Conservation (phyloP, 2,888 invertebrate genomes). For the Colostygia pectinataria region DNA sequence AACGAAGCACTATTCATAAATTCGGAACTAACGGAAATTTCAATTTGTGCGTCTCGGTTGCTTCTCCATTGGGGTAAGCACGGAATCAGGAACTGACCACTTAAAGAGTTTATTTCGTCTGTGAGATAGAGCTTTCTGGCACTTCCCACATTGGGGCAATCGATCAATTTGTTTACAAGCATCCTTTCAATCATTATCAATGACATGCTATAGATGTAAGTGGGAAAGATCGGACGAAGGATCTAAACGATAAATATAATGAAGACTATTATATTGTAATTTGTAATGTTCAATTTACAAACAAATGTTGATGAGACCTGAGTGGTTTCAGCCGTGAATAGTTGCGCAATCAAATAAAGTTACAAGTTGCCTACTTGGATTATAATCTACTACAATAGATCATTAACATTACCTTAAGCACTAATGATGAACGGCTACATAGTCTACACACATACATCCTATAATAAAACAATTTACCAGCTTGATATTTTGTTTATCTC, state of each 20-base stretch:
- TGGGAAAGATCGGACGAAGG: too few relatives aligned
- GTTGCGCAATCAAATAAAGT: background rate
- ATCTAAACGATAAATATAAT: too few relatives aligned
- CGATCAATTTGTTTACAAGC: constrained; percentile 16
- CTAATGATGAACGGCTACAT: background rate
- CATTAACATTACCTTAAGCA: constrained; percentile 2
- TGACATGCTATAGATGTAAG: background rate
- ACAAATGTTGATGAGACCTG: too few relatives aligned
- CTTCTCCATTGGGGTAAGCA: constrained; percentile 58
- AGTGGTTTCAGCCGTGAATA: too few relatives aligned
- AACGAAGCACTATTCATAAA: constrained; percentile 36
- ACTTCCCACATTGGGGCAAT: constrained; percentile 20
- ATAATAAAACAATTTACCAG: constrained; percentile 5
- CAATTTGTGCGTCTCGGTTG: constrained; percentile 62
- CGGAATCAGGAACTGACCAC: constrained; percentile 63
- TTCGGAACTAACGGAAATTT: constrained; percentile 65
- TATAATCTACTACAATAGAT: background rate
- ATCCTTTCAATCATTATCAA: constrained; percentile 10
- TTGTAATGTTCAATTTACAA: too few relatives aligned
- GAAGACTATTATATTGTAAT: too few relatives aligned
- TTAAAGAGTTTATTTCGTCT: constrained; percentile 47
- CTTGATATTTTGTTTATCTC: constrained; percentile 4
- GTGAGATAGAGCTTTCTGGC: constrained; percentile 23
- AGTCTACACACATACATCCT: background rate
- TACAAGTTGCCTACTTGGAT: background rate